These are phyloP conservation scores for Aphidoletes aphidimyza DNA, from an alignment of 2,888 invertebrate genomes.

Conservation along the genomic window DNA sequence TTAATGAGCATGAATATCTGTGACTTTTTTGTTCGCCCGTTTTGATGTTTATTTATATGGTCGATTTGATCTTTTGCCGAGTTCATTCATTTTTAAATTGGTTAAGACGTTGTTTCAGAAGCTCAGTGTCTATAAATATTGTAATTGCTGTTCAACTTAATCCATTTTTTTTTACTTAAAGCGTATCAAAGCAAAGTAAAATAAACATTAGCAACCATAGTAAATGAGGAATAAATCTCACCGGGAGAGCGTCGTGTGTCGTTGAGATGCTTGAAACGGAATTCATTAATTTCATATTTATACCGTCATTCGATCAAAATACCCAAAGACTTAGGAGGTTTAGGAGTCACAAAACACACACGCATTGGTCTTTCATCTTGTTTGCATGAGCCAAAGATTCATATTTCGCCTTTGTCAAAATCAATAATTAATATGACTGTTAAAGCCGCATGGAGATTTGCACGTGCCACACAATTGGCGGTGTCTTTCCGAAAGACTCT, in stretches of 20 bases:
- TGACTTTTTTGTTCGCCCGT: too few relatives aligned
- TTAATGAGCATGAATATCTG: too few relatives aligned
- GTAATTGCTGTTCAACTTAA: not conserved
- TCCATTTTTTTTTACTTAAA: not conserved
- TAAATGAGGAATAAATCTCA: conserved; percentile 9
- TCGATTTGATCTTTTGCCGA: conserved; percentile 40
- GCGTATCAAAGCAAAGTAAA: not conserved
- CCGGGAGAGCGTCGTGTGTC: not conserved
- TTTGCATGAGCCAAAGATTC: conserved; percentile 34
- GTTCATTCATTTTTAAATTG: conserved; percentile 8
- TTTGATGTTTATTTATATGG: conserved; percentile 1
- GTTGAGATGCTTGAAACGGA: not conserved
- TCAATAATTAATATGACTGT: conserved; percentile 44
- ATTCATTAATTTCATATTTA: conserved; percentile 32
- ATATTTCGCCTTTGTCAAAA: conserved; percentile 43
- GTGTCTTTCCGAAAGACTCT: too few relatives aligned
- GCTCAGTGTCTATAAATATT: conserved; percentile 33
- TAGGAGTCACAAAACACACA: not conserved
- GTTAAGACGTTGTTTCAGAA: not conserved
- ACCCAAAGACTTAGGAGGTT: too few relatives aligned
- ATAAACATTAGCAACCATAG: not conserved
- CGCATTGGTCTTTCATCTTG: conserved; percentile 32
- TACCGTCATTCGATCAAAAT: conserved; percentile 6
- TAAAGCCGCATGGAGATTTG: not conserved
- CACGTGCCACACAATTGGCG: too few relatives aligned